A percentile compares a stretch with the other conserved stretches of the same genome.
These are phyloP conservation scores for Eciton burchellii DNA, from an alignment of 1,140 invertebrate species.

Conservation along the genomic window DNA sequence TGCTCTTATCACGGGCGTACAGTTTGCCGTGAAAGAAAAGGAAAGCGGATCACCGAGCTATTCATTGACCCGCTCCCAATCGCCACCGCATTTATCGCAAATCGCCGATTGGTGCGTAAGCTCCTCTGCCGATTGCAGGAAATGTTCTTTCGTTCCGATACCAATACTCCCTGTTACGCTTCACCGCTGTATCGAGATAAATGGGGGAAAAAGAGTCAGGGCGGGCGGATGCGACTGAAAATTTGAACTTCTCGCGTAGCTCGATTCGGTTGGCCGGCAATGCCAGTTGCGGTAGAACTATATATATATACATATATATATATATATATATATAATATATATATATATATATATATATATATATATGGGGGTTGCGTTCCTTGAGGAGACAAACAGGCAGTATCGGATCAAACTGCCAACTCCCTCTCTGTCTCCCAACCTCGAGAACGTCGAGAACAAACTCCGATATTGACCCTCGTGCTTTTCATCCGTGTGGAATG, in stretches of 20 bases:
- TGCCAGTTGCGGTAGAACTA: constrained; percentile 25
- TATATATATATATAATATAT: too few relatives aligned
- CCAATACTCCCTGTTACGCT: constrained; percentile 57
- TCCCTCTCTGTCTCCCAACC: too few relatives aligned
- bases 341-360: too few relatives aligned
- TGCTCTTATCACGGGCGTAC: constrained; percentile 6
- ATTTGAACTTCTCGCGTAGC: constrained; percentile 17
- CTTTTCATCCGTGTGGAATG: background rate
- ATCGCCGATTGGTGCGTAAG: constrained; percentile 56
- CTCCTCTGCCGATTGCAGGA: constrained; percentile 48
- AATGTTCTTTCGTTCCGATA: constrained; percentile 42
- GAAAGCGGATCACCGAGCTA: constrained; percentile 15
- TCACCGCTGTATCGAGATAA: constrained; percentile 29
- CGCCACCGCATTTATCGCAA: constrained; percentile 61
- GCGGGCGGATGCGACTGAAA: constrained; percentile 1
- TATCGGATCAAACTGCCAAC: constrained; percentile 25
- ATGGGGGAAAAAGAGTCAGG: constrained; percentile 27
- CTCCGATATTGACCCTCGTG: constrained; percentile 14
- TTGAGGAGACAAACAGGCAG: constrained; percentile 33
- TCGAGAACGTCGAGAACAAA: constrained; percentile 23
- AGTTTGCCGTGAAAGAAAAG: constrained; percentile 13
- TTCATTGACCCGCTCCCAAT: constrained; percentile 62
- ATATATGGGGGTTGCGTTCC: background rate
- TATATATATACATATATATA: too few relatives aligned
- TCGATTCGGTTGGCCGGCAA: constrained; percentile 39